Evolutionary conservation across 2,113 vertebrate genomes (phyloP).

Genomic region (Malurus elegans): DNA sequence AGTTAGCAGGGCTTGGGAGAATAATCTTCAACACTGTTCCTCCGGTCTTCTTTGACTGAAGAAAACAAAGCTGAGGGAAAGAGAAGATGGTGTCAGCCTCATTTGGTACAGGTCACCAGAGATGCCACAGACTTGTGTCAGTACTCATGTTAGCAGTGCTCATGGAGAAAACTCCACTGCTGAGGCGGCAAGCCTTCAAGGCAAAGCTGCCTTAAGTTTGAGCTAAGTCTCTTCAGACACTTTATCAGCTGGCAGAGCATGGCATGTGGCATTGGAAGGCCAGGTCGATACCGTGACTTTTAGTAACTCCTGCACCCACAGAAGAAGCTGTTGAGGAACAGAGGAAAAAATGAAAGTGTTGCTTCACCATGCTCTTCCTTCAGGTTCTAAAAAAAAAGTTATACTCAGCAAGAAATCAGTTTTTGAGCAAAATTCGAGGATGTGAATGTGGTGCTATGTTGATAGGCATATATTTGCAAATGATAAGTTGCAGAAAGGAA

Average conservation of each 20-base stretch:
- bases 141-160: not conserved
- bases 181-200: not conserved
- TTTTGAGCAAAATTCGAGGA: not conserved
- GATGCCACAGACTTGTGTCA: not conserved
- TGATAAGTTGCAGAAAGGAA: not conserved
- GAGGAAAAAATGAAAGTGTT: not conserved
- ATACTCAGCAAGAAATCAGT: not conserved
- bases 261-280: not conserved
- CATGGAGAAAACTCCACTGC: not conserved
- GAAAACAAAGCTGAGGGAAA: not conserved
- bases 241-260: not conserved
- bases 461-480: not conserved
- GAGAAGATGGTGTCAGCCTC: not conserved
- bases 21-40: not conserved
- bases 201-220: not conserved
- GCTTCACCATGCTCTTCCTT: not conserved
- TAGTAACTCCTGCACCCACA: not conserved
- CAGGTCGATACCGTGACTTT: not conserved
- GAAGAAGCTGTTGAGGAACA: not conserved
- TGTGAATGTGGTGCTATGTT: not conserved
- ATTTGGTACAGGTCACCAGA: not conserved
- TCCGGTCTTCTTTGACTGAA: not conserved
- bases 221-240: not conserved
- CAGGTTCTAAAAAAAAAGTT: not conserved
- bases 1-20: not conserved